These are phyloP conservation scores for Brassicogethes aeneus DNA, from an alignment of 2,888 invertebrate species.

Conservation along the genomic window DNA sequence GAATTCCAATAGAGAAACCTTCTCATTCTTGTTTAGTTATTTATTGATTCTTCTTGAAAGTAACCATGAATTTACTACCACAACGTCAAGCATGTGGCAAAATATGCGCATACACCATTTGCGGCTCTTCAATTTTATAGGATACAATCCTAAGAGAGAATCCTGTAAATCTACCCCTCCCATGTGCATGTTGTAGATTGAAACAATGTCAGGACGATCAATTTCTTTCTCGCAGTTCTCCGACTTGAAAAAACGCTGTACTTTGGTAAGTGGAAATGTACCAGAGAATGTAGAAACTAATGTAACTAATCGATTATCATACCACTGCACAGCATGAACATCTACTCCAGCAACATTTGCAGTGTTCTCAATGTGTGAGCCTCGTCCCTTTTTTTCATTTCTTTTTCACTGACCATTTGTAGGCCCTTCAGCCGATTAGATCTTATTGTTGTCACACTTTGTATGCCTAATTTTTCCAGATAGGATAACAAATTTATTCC, in stretches of 20 bases:
- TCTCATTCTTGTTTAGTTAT: slow-evolving; percentile 1
- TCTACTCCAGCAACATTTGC: slow-evolving; percentile 2
- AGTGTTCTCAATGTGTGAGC: slow-evolving; percentile 5
- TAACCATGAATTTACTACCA: slow-evolving; percentile 15
- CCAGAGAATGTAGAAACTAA: slow-evolving; percentile 6
- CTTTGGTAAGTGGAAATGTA: slow-evolving; percentile 10
- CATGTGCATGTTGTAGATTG: slow-evolving; percentile 13
- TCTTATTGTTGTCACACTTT: slow-evolving; percentile 2
- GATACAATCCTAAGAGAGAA: slow-evolving; percentile 14
- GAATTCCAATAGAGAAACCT: slow-evolving; percentile 3
- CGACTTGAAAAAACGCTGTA: slow-evolving; percentile 10
- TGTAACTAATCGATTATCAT: slow-evolving; percentile 4
- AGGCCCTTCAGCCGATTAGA: slow-evolving; percentile 3
- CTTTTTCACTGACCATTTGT: slow-evolving; percentile 2
- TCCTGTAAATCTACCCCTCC: slow-evolving; percentile 15
- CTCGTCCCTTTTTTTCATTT: slow-evolving; percentile 6
- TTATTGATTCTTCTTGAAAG: slow-evolving; percentile 11
- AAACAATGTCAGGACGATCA: slow-evolving; percentile 9
- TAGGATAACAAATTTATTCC: too few species aligned
- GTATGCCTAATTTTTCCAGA: too few species aligned
- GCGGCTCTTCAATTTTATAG: slow-evolving; percentile 15
- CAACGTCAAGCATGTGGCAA: slow-evolving; percentile 16
- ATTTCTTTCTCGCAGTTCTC: slow-evolving; percentile 5
- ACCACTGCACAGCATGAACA: slow-evolving; percentile 5
- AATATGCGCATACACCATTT: slow-evolving; percentile 19